A percentile compares a stretch with the other conserved stretches of the same genome.
Evolutionary conservation across 2,797 vertebrate species (phyloP).

Genomic region (Sitta carolinensis): DNA sequence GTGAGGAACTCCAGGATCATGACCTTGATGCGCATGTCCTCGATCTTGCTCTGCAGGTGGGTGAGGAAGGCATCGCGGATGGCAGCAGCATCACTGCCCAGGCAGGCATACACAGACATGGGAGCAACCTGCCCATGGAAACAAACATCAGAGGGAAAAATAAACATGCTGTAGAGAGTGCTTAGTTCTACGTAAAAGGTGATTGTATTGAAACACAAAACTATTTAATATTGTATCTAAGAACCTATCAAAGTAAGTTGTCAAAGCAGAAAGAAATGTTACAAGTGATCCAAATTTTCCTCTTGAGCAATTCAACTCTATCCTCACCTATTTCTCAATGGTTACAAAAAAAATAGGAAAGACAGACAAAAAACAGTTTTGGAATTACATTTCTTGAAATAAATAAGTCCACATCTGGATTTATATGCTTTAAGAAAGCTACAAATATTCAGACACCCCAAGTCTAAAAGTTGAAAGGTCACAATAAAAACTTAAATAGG

Average conservation of each 20-base stretch:
- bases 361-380: not conserved
- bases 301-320: not conserved
- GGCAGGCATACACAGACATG: conserved; percentile 97
- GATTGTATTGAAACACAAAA: not conserved
- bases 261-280: not conserved
- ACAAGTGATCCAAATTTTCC: not conserved
- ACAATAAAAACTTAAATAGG: not conserved
- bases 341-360: not conserved
- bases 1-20: conserved; percentile 98
- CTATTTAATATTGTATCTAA: not conserved
- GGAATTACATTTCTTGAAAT: not conserved
- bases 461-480: not conserved
- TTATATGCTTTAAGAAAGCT: not conserved
- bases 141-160: not conserved
- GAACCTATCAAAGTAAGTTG: not conserved
- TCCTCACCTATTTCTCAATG: not conserved
- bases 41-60: conserved; percentile 91
- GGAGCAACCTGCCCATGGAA: conserved; percentile 87
- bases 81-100: conserved; percentile 91
- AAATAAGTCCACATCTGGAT: not conserved
- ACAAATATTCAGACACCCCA: not conserved
- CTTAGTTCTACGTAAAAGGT: not conserved
- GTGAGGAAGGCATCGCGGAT: conserved; percentile 95
- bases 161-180: not conserved
- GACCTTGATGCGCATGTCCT: conserved; percentile 98